Conservation (phyloP, 2,797 vertebrate genomes). For the Lepus townsendii region DNA sequence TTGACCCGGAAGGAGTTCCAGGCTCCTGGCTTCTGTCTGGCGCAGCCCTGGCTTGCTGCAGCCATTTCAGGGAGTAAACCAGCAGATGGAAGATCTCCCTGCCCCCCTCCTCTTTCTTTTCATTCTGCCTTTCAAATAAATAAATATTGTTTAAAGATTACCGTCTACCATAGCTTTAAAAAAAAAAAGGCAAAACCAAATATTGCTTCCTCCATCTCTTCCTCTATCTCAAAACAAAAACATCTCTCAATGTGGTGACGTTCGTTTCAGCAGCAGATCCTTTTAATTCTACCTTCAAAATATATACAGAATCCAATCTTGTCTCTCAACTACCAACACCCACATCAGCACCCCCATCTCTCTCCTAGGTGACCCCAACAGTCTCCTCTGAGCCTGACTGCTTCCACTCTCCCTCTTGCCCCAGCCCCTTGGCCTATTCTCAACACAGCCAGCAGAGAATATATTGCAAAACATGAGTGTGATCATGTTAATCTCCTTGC, state of each 20-base stretch:
- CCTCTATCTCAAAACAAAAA: not conserved
- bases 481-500: not conserved
- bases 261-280: conserved; percentile 42
- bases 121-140: too few relatives aligned
- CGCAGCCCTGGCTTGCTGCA: too few relatives aligned
- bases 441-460: not conserved
- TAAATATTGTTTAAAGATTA: too few relatives aligned
- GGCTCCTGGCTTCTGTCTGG: too few relatives aligned
- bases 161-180: too few relatives aligned
- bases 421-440: not conserved
- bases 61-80: too few relatives aligned
- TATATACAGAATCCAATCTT: not conserved
- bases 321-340: not conserved
- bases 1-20: too few relatives aligned
- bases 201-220: conserved; percentile 25
- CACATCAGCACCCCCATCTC: not conserved
- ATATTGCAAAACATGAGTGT: conserved; percentile 19
- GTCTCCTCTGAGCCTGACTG: not conserved
- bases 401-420: not conserved
- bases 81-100: too few relatives aligned
- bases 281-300: conserved; percentile 27
- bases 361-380: not conserved
- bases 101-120: too few relatives aligned
- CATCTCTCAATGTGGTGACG: not conserved
- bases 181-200: not conserved